These are phyloP conservation scores for Sapayoa aenigma DNA, from an alignment of 2,113 vertebrate genomes.

Conservation along the genomic window DNA sequence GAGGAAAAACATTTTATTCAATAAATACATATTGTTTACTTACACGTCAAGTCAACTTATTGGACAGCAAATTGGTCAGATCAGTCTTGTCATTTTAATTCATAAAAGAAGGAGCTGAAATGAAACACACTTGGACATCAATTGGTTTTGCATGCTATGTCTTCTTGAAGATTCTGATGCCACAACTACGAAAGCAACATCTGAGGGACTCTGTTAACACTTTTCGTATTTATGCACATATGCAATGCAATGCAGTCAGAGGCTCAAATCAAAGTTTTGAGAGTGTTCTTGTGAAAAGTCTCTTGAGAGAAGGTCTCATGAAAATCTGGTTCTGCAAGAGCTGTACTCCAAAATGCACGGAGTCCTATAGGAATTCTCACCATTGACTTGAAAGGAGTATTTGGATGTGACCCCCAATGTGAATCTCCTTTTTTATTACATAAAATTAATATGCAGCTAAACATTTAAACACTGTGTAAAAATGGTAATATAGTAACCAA, in stretches of 20 bases:
- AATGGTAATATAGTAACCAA: neutral
- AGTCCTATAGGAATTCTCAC: neutral
- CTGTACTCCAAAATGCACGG: neutral
- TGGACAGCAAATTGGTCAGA: neutral
- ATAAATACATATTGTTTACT: neutral
- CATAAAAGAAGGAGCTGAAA: neutral
- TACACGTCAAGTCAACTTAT: neutral
- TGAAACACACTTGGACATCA: neutral
- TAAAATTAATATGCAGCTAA: constrained; percentile 1
- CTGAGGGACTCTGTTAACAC: neutral
- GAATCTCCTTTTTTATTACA: neutral
- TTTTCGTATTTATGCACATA: neutral
- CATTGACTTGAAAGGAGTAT: neutral
- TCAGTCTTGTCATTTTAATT: neutral
- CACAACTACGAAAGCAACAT: neutral
- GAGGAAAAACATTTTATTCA: neutral
- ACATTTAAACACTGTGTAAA: neutral
- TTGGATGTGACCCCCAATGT: neutral
- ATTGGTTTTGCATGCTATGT: neutral
- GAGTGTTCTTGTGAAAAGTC: neutral
- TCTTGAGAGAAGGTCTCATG: neutral
- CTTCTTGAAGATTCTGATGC: neutral
- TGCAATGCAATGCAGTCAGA: neutral
- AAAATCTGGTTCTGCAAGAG: neutral
- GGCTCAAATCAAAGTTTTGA: neutral